These are phyloP conservation scores for Sesia apiformis DNA, from an alignment of 2,888 invertebrate species.

Conservation along the genomic window DNA sequence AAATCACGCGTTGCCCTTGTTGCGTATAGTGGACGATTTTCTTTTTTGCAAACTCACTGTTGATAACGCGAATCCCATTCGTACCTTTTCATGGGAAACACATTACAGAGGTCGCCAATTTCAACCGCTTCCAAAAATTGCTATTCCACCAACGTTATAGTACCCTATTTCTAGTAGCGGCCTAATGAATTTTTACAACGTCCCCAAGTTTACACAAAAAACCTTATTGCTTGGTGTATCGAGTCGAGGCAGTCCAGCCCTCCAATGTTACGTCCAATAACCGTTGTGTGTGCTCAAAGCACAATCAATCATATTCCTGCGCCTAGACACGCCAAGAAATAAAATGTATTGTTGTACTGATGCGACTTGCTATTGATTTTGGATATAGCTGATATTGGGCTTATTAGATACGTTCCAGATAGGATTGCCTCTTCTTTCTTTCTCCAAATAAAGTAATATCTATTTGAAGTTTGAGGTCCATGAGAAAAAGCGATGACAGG, in stretches of 20 bases:
- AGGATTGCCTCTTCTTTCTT: no score
- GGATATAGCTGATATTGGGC: no score
- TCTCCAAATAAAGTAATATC: no score
- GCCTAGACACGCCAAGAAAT: constrained; percentile 54
- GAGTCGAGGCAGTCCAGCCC: constrained; percentile 25
- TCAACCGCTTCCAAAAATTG: constrained; percentile 6
- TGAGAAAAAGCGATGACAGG: no score
- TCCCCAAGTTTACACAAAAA: constrained; percentile 21
- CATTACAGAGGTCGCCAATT: constrained; percentile 1
- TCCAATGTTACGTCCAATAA: constrained; percentile 47
- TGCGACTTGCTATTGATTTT: constrained; percentile 58
- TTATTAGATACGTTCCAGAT: no score
- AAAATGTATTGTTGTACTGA: constrained; percentile 59
- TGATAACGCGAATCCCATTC: constrained; percentile 8
- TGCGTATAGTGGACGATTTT: constrained; percentile 9
- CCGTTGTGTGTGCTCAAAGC: constrained; percentile 53
- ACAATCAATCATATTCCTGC: constrained; percentile 64
- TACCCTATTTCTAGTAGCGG: constrained; percentile 19
- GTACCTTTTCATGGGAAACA: constrained; percentile 1
- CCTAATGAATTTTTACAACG: constrained; percentile 41
- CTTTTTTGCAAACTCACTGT: constrained; percentile 30
- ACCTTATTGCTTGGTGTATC: constrained; percentile 40
- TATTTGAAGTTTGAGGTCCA: no score
- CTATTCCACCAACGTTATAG: constrained; percentile 15
- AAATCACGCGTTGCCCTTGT: constrained; percentile 35